These are phyloP conservation scores for Notechis scutatus DNA, from an alignment of 2,113 vertebrate species.

Conservation along the genomic window DNA sequence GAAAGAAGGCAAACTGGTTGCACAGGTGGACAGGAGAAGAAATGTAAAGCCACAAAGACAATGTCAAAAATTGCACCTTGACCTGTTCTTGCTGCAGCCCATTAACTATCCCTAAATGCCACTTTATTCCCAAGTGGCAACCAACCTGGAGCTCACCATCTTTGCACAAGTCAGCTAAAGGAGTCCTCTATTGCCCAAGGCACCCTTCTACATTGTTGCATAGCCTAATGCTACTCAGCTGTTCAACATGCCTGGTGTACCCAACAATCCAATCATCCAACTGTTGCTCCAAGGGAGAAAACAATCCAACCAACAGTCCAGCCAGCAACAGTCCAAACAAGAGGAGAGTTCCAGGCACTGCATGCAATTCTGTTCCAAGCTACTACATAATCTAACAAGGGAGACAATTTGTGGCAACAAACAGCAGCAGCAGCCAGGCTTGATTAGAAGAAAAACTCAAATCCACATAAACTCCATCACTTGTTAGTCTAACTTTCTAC, in stretches of 20 bases:
- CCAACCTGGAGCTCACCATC: neutral
- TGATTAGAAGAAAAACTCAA: neutral
- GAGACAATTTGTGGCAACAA: neutral
- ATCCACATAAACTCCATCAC: neutral
- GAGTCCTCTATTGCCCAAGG: neutral
- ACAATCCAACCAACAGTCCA: neutral
- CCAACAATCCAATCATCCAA: neutral
- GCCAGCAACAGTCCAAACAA: neutral
- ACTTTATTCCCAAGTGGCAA: neutral
- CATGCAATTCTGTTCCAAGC: neutral
- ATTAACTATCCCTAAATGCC: neutral
- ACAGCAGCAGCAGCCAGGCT: neutral
- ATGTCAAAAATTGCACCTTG: neutral
- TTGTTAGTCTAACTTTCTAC: neutral
- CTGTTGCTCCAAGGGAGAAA: neutral
- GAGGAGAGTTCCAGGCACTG: neutral
- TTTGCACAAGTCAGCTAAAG: neutral
- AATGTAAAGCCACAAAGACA: neutral
- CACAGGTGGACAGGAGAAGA: neutral
- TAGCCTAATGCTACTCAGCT: neutral
- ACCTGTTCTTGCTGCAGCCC: neutral
- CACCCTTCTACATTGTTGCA: neutral
- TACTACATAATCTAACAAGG: neutral
- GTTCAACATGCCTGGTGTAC: neutral
- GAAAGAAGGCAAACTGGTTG: neutral